Evolutionary conservation across 1,140 invertebrate species (phyloP), one percentile per base, ranked within the genome.

Genomic region (Drosophila bifasciata): DNA sequence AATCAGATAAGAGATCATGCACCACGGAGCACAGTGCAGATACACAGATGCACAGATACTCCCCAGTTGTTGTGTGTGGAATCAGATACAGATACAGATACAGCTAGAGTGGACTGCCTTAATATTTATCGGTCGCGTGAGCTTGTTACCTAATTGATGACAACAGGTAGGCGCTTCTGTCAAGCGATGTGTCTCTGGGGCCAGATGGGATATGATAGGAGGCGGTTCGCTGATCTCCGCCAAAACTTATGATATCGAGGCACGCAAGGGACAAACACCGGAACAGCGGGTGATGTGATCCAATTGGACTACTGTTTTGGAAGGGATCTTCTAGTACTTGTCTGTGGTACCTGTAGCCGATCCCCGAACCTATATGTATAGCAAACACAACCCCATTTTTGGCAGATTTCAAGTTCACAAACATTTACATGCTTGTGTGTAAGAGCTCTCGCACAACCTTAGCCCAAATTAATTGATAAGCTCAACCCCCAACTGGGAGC

Each of bases 121-220:
- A 68, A 84, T 83, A 90, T 90, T 90, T 90, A 90, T 90, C 80
- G 89, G 84, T 86, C 78, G 80, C 84, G 84, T 90, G 84, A 77
- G 89, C 89, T 85, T 90, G 89, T 90, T 90, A 90, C 89, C 85
- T 90, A 90, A 90, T 90, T 90, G 89, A 90, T 90, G 89, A 90
- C 89, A 90, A 90, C 88, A 90, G 76, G 89, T 85, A 90, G 89
- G 89, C 61, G 89, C 89, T 90, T 89, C 83, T 90, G 84, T 83
- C 83, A 83, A 77, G 60, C 61, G 43, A 44, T 46, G 44, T 39
- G 44, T 39, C 11, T 59, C 43, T 13, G 32, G 32, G 32, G 1
- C 32, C 32, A 36, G 32, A 5, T 36, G 55, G 45, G 36, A 67
- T 56, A 66, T 64, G 57, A 67, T 58, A 78, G 64, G 55, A 64